These are phyloP conservation scores for Centrocercus urophasianus DNA, from an alignment of 2,113 vertebrate genomes.

Conservation along the genomic window DNA sequence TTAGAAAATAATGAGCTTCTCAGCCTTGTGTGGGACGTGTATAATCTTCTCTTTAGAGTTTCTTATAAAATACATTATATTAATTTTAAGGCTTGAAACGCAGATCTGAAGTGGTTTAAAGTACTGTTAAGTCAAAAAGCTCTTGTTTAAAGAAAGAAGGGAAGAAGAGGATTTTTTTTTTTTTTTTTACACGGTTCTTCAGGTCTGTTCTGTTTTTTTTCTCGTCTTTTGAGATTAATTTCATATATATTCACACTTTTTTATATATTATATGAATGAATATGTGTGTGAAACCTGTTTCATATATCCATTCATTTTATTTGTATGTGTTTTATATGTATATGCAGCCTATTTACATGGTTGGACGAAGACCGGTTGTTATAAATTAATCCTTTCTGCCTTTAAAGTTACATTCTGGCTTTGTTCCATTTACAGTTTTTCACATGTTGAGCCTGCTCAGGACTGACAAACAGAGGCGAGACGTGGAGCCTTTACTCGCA, in stretches of 20 bases:
- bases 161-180: not conserved
- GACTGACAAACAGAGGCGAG: conserved; percentile 34
- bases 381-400: not conserved
- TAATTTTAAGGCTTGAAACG: not conserved
- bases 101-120: not conserved
- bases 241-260: not conserved
- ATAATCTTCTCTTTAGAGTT: not conserved
- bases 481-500: conserved; percentile 28
- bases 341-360: not conserved
- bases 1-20: not conserved
- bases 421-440: conserved; percentile 23
- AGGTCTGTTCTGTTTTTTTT: not conserved
- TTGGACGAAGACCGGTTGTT: not conserved
- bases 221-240: not conserved
- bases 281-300: not conserved
- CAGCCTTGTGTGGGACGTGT: not conserved
- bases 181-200: not conserved
- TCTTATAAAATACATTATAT: not conserved
- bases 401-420: conserved; percentile 23
- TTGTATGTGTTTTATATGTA: not conserved
- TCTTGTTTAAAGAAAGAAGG: not conserved
- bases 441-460: conserved; percentile 27
- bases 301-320: not conserved
- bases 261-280: not conserved
- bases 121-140: not conserved